These are phyloP conservation scores for Rhamnusium bicolor DNA, from an alignment of 2,888 invertebrate genomes.

Conservation along the genomic window DNA sequence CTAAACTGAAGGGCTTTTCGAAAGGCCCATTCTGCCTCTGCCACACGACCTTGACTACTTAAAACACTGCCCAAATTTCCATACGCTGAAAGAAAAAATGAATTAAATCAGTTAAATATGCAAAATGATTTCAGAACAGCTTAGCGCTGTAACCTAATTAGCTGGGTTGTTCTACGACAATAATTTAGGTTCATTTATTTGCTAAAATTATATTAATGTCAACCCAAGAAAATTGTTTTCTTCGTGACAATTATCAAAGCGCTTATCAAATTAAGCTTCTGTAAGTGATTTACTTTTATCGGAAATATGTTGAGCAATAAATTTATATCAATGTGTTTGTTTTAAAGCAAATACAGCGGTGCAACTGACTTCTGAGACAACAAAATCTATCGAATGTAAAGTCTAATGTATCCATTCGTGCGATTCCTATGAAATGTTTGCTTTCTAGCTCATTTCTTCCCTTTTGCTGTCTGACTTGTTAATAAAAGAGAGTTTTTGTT, in stretches of 20 bases:
- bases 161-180: neutral
- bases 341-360: neutral
- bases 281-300: too few species aligned
- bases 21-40: slow-evolving; percentile 94
- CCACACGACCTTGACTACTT: slow-evolving; percentile 88
- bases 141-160: neutral
- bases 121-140: slow-evolving; percentile 4
- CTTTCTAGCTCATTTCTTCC: slow-evolving; percentile 22
- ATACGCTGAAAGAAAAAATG: slow-evolving; percentile 80
- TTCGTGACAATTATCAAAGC: neutral
- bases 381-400: slow-evolving; percentile 10
- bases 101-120: neutral
- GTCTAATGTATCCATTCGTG: slow-evolving; percentile 25
- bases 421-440: slow-evolving; percentile 25
- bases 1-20: slow-evolving; percentile 91
- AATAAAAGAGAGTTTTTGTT: slow-evolving; percentile 4
- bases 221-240: neutral
- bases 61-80: slow-evolving; percentile 97
- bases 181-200: neutral
- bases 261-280: too few species aligned
- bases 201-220: neutral
- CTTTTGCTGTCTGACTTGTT: slow-evolving; percentile 25
- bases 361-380: neutral
- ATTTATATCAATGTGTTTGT: neutral
- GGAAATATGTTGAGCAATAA: neutral